Evolutionary conservation across 2,888 invertebrate species (phyloP), one percentile per base, ranked within the genome.

Genomic region (Drosophila lacicola): DNA sequence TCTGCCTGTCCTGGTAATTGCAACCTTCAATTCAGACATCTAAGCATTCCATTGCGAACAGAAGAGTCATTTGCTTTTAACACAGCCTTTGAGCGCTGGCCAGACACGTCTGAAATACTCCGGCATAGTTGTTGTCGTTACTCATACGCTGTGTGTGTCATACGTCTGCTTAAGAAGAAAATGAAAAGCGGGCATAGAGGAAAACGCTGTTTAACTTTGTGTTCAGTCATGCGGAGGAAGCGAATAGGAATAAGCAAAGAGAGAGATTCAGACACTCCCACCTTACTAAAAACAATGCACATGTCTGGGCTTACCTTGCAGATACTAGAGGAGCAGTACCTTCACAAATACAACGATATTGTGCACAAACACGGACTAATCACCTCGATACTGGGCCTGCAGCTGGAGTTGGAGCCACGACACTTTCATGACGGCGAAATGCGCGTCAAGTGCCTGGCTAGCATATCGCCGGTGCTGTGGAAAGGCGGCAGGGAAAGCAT

Each of bases 361-460:
- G 93, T 93, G 56, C 94, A 94, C 91, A 91, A 92, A 42, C 94
- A 94, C 86, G 95, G 95, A 44, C 92, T 95, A 81, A 92, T 94
- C 82, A 94, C 94, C 63, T 93, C 94, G 45, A 93, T 93, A 14
- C 90, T 95, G 63, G 95, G 95, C 44, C 92, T 95, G 42, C 93
- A 93, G 70, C 93, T 94, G 89, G 93, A 92, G 53, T 93, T 95
- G 60, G 93, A 93, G 84, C 92, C 93, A 51, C 92, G 93, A 14
- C 94, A 95, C 88, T 95, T 95, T 89, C 92, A 93, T 57, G 94
- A 93, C 5, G 95, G 95, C 56, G 93, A 93, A 51, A 94, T 95
- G 94, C 93, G 93, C 78, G 94, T 95, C 53, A 94, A 94, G 82
- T 95, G 95, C 86, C 92, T 94, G 60, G 94, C 95, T 33, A 94